A percentile compares a stretch with the other conserved stretches of the same genome.
These are phyloP conservation scores for Schizopygopsis malacanthus DNA, from an alignment of 2,797 vertebrate species.

Conservation along the genomic window DNA sequence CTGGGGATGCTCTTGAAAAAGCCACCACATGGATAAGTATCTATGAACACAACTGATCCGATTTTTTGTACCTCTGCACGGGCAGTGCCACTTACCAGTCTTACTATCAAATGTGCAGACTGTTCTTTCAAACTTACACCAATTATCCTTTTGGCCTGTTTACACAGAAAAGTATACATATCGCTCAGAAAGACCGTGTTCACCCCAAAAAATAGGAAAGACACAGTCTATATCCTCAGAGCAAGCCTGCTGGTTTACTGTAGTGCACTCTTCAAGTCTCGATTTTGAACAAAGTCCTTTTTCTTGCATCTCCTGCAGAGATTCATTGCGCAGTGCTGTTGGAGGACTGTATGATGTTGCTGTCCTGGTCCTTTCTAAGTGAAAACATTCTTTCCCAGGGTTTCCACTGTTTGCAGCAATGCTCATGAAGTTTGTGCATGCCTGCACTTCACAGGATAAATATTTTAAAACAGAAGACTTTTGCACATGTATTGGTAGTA, in stretches of 20 bases:
- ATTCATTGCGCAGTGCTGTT: background rate
- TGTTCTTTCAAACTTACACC: constrained; percentile 23
- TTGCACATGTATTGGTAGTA: background rate
- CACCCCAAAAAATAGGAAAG: background rate
- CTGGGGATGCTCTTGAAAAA: constrained; percentile 28
- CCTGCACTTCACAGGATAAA: background rate
- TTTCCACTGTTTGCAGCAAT: background rate
- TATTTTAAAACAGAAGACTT: background rate
- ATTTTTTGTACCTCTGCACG: background rate
- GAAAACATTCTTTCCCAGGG: background rate
- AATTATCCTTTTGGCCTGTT: constrained; percentile 35
- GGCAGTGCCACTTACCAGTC: constrained; percentile 30
- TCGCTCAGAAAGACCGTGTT: background rate
- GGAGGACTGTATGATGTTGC: background rate
- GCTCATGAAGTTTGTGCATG: background rate
- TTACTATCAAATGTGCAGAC: constrained; percentile 5
- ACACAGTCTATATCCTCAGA: constrained; percentile 22
- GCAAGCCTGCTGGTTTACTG: background rate
- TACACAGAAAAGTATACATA: constrained; percentile 24
- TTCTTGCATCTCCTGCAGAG: background rate
- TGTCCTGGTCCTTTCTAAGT: background rate
- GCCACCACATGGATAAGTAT: constrained; percentile 27
- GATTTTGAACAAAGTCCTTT: background rate
- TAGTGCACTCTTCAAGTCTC: background rate
- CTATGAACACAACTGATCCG: background rate